A percentile compares a stretch with the other conserved stretches of the same genome.
phyloP scores from a whole-genome alignment of 2,113 vertebrate genomes.

The Motacilla alba region DNA sequence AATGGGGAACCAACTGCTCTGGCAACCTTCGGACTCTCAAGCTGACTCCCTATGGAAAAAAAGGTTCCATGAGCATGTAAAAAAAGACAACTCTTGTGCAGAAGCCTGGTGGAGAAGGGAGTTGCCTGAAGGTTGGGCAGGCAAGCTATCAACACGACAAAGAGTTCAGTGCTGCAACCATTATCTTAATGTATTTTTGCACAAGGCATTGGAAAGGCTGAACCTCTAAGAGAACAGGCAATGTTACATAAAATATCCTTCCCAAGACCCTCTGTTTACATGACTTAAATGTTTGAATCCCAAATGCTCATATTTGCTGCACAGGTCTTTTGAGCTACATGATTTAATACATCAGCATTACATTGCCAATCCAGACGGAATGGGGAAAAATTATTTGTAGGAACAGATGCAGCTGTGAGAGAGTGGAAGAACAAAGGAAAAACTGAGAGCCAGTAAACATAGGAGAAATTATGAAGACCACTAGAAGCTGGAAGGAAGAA shows the following conservation, averaged over 20 bases:
- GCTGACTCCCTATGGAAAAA: neutral
- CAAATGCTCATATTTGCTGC: neutral
- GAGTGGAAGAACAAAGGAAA: neutral
- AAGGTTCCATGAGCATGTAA: accelerated
- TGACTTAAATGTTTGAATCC: neutral
- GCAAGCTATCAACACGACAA: neutral
- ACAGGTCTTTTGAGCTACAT: neutral
- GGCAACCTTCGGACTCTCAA: neutral
- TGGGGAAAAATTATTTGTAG: neutral
- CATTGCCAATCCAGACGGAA: neutral
- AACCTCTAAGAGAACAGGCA: neutral
- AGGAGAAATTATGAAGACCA: neutral
- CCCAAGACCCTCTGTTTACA: neutral
- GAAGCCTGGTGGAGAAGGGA: neutral
- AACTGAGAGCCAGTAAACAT: neutral
- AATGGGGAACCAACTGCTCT: neutral
- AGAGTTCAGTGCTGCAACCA: neutral
- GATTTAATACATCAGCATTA: neutral
- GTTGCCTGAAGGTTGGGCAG: neutral
- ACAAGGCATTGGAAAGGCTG: accelerated
- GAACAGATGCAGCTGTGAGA: neutral
- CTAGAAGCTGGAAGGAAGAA: neutral
- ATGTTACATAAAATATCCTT: neutral
- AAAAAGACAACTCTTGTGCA: neutral
- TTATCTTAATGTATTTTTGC: neutral